phyloP scores from a whole-genome alignment of 2,113 vertebrate genomes.

The Toxotes jaculatrix region DNA sequence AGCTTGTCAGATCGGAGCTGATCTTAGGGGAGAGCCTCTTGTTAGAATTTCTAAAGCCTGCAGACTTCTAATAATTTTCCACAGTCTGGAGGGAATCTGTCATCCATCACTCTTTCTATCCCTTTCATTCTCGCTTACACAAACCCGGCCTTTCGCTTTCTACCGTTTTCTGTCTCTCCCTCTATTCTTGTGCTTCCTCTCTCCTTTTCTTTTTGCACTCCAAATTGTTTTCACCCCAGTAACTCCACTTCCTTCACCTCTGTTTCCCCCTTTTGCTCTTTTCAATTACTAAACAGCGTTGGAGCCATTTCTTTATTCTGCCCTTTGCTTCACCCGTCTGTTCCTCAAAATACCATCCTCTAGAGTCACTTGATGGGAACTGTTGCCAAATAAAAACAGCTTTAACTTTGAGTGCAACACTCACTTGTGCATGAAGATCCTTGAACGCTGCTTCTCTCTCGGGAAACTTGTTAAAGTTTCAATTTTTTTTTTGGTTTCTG shows the following conservation, averaged over 20 bases:
- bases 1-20: constrained; percentile 21
- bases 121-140: not conserved
- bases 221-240: constrained; percentile 26
- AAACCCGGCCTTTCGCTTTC: not conserved
- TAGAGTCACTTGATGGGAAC: not conserved
- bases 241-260: constrained; percentile 28
- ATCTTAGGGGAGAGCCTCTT: constrained; percentile 15
- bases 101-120: not conserved
- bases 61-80: not conserved
- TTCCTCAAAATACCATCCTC: constrained; percentile 33
- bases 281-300: constrained; percentile 32
- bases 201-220: constrained; percentile 19
- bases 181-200: not conserved
- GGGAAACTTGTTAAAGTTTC: not conserved
- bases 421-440: not conserved
- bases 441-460: not conserved
- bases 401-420: not conserved
- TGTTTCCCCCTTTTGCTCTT: constrained; percentile 27
- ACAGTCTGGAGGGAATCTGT: not conserved
- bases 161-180: not conserved
- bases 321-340: not conserved
- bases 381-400: constrained; percentile 25
- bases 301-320: constrained; percentile 11
- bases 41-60: not conserved
- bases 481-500: not conserved